Percentiles rank a stretch among this genome's conserved stretches.
Conservation (phyloP, 2,113 vertebrate species). For the Platichthys stellatus region DNA sequence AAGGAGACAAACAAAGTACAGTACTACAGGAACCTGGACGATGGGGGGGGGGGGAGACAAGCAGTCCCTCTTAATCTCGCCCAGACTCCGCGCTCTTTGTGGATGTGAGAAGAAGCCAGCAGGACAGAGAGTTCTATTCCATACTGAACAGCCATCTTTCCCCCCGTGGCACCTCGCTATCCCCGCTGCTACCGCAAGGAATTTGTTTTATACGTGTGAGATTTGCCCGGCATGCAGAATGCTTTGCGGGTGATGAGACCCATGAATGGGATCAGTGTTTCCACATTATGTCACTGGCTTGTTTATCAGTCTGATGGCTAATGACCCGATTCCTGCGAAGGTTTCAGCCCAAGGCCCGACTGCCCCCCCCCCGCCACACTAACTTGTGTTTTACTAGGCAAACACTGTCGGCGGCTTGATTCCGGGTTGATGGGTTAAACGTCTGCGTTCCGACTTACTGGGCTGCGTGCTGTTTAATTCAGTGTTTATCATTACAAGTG, state of each 20-base stretch:
- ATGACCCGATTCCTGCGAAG: conserved; percentile 61
- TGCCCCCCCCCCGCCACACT: conserved; percentile 27
- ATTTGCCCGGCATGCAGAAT: conserved; percentile 74
- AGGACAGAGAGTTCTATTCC: conserved; percentile 52
- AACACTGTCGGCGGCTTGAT: conserved; percentile 42
- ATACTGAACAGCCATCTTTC: conserved; percentile 57
- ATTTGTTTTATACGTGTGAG: conserved; percentile 80
- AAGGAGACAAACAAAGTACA: conserved; percentile 9
- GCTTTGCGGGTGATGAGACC: conserved; percentile 72
- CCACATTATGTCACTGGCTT: conserved; percentile 80
- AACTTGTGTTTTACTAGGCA: conserved; percentile 58
- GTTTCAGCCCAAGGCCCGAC: conserved; percentile 54
- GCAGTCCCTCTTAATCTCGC: conserved; percentile 66
- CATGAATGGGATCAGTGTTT: conserved; percentile 81
- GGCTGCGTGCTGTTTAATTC: conserved; percentile 68
- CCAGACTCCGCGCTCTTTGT: conserved; percentile 59
- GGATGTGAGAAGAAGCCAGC: conserved; percentile 58
- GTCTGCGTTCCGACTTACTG: conserved; percentile 56
- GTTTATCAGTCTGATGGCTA: conserved; percentile 74
- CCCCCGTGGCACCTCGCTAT: conserved; percentile 50
- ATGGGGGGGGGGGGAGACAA: conserved; percentile 49
- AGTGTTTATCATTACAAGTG: conserved; percentile 68
- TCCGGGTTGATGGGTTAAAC: conserved; percentile 58
- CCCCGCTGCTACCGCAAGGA: conserved; percentile 69
- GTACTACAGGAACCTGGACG: conserved; percentile 26